Evolutionary conservation across 2,888 invertebrate genomes (phyloP).

Genomic region (Volucella bombylans): DNA sequence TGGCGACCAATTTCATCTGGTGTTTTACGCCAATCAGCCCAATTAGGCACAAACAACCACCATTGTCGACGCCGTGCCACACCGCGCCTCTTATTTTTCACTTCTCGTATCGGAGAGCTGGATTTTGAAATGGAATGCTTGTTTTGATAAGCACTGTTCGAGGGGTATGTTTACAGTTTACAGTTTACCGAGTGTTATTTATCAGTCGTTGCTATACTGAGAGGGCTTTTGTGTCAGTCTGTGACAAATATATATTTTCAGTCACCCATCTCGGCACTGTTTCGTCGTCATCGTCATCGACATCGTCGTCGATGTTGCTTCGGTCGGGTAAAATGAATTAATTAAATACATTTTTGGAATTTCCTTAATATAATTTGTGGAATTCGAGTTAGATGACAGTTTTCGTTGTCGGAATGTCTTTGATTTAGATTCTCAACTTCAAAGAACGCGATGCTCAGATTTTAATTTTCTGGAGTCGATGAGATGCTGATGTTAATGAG

Average conservation of each 20-base stretch:
- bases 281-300: not conserved
- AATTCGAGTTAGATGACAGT: conserved; percentile 70
- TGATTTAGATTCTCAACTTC: conserved; percentile 64
- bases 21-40: conserved; percentile 73
- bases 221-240: conserved; percentile 55
- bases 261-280: conserved; percentile 34
- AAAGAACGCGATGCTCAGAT: conserved; percentile 55
- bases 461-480: conserved; percentile 33
- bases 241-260: conserved; percentile 62
- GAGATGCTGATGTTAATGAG: conserved; percentile 25
- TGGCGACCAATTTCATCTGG: conserved; percentile 71
- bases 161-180: conserved; percentile 8
- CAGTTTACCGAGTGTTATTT: conserved; percentile 57
- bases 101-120: conserved; percentile 21
- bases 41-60: conserved; percentile 68
- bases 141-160: conserved; percentile 61
- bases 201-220: conserved; percentile 36
- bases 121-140: conserved; percentile 65
- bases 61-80: not conserved
- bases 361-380: conserved; percentile 69
- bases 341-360: conserved; percentile 73
- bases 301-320: too few species aligned
- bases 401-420: conserved; percentile 66
- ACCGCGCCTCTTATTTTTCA: too few species aligned
- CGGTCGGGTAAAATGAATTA: conserved; percentile 58